Evolutionary conservation across 2,797 vertebrate species (phyloP).

Genomic region (Spinibarbus caldwelli): DNA sequence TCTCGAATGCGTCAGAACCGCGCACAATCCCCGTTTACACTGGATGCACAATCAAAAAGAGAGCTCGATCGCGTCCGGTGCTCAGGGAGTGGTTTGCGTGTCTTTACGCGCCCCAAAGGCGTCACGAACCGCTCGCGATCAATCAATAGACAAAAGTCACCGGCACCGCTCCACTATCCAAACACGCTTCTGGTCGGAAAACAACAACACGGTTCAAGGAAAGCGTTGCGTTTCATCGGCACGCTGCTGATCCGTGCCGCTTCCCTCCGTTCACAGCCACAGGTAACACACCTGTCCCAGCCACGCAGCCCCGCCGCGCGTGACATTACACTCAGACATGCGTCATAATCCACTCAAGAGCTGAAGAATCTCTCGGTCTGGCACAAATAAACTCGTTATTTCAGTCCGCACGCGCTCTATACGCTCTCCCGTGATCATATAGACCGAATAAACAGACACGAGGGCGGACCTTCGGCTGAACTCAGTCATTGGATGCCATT

Average conservation of each 20-base stretch:
- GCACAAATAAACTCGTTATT: no score
- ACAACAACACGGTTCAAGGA: background rate
- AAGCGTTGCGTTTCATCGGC: slow-evolving; percentile 4
- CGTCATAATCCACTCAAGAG: slow-evolving; percentile 24
- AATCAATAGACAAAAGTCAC: background rate
- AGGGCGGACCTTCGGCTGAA: slow-evolving; percentile 27
- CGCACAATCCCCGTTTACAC: slow-evolving; percentile 75
- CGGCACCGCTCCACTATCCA: background rate
- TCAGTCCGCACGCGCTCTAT: background rate
- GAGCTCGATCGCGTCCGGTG: slow-evolving; percentile 58
- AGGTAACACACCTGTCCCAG: slow-evolving; percentile 78
- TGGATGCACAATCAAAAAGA: slow-evolving; percentile 69
- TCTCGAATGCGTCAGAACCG: slow-evolving; percentile 73
- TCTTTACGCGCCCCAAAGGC: slow-evolving; percentile 6
- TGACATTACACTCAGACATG: slow-evolving; percentile 3
- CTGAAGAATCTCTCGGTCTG: background rate
- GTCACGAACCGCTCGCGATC: background rate
- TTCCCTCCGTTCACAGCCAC: slow-evolving; percentile 65
- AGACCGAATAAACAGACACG: slow-evolving; percentile 15
- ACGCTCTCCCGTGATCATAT: background rate
- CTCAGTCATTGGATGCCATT: slow-evolving; percentile 17
- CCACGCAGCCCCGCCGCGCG: slow-evolving; percentile 33
- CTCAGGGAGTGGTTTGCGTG: slow-evolving; percentile 69
- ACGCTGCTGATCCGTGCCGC: slow-evolving; percentile 40
- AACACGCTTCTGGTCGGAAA: background rate